These are phyloP conservation scores for Sitodiplosis mosellana DNA, from an alignment of 1,140 invertebrate species.

Conservation along the genomic window DNA sequence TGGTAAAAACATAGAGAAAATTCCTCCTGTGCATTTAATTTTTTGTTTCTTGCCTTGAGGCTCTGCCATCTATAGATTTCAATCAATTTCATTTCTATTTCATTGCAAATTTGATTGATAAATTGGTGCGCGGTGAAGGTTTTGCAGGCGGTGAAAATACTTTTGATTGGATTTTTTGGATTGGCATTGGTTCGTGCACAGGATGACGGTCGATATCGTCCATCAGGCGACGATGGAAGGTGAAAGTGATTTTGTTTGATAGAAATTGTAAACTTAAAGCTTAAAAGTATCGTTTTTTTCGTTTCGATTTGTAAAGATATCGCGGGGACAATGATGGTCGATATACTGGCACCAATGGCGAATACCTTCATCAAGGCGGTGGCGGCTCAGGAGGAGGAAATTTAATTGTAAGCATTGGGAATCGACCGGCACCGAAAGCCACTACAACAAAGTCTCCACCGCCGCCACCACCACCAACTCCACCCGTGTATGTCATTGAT, in stretches of 20 bases:
- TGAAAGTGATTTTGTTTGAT: conserved; percentile 1
- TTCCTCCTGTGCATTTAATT: too few relatives aligned
- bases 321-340: not conserved
- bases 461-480: conserved; percentile 2
- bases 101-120: too few relatives aligned
- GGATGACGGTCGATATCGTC: conserved; percentile 17
- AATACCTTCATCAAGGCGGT: conserved; percentile 8
- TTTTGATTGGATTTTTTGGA: conserved; percentile 1
- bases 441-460: not conserved
- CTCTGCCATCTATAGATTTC: too few relatives aligned
- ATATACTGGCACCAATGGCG: conserved; percentile 4
- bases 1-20: too few relatives aligned
- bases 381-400: conserved; percentile 2
- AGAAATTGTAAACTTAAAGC: not conserved
- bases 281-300: not conserved
- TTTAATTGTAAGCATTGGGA: not conserved
- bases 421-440: not conserved
- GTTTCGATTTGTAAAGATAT: not conserved
- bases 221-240: conserved; percentile 9
- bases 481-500: not conserved
- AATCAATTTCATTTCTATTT: too few relatives aligned
- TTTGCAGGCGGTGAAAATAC: not conserved
- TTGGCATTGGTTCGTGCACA: conserved; percentile 10
- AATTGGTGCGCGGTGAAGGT: too few relatives aligned
- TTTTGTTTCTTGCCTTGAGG: too few relatives aligned